Evolutionary conservation across 1,140 invertebrate species (phyloP).

Genomic region (Pseudomyrmex gracilis): DNA sequence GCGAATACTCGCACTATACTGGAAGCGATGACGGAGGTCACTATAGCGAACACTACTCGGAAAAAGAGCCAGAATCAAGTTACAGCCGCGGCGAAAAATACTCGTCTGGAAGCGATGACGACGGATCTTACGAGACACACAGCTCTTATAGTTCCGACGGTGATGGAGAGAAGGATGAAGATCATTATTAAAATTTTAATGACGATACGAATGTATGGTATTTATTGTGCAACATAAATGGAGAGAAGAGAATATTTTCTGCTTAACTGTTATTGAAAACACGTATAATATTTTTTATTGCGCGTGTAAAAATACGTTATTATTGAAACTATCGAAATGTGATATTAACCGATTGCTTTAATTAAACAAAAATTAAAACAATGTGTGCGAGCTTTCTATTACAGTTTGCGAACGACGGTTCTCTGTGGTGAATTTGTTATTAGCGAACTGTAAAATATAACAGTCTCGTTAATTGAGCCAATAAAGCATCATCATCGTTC

Average conservation of each 20-base stretch:
- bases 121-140: constrained; percentile 74
- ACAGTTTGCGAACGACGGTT: neutral
- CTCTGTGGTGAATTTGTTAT: constrained; percentile 12
- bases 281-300: neutral
- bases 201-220: neutral
- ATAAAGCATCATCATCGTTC: constrained; percentile 39
- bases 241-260: neutral
- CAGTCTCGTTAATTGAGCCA: constrained; percentile 6
- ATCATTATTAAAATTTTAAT: constrained; percentile 71
- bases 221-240: neutral
- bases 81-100: constrained; percentile 74
- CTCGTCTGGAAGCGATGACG: constrained; percentile 67
- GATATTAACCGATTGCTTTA: neutral
- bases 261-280: constrained; percentile 14
- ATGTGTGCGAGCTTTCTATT: neutral
- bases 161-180: constrained; percentile 64
- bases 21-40: constrained; percentile 63
- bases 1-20: constrained; percentile 67
- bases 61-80: constrained; percentile 64
- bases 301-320: neutral
- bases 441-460: constrained; percentile 9
- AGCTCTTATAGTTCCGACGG: constrained; percentile 76
- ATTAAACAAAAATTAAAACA: neutral
- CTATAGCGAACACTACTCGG: constrained; percentile 66
- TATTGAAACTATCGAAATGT: neutral